Evolutionary conservation across 1,140 invertebrate genomes (phyloP).

Genomic region (Cherax destructor): DNA sequence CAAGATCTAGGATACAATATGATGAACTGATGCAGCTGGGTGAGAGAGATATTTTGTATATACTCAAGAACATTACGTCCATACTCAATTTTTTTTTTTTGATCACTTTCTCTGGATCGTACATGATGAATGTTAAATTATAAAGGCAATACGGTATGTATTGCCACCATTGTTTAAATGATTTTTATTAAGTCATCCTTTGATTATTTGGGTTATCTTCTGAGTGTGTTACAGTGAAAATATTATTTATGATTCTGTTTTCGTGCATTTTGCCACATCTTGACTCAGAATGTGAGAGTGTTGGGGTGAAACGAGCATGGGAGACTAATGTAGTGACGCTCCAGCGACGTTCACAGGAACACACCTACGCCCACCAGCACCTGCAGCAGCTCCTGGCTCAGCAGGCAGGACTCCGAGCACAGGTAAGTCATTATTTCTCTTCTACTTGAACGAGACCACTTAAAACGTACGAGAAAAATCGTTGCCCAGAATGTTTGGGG

Average conservation of each 20-base stretch:
- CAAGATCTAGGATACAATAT: conserved; percentile 33
- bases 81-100: too few species aligned
- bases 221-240: not conserved
- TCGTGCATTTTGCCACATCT: not conserved
- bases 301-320: conserved; percentile 47
- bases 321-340: conserved; percentile 42
- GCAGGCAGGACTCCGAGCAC: conserved; percentile 31
- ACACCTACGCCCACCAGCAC: conserved; percentile 17
- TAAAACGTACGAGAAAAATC: too few species aligned
- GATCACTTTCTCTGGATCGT: too few species aligned
- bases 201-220: too few species aligned
- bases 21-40: conserved; percentile 52
- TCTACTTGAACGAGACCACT: too few species aligned
- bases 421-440: conserved; percentile 2
- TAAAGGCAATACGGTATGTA: too few species aligned
- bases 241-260: not conserved
- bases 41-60: not conserved
- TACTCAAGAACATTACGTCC: too few species aligned
- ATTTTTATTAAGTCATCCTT: too few species aligned
- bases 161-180: too few species aligned
- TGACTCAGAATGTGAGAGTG: conserved; percentile 33
- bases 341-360: conserved; percentile 28
- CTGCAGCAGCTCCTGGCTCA: conserved; percentile 43
- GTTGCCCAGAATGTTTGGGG: too few species aligned
- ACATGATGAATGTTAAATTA: too few species aligned